These are phyloP conservation scores for Charaxes varanes DNA, from an alignment of 1,140 invertebrate genomes.

Conservation along the genomic window DNA sequence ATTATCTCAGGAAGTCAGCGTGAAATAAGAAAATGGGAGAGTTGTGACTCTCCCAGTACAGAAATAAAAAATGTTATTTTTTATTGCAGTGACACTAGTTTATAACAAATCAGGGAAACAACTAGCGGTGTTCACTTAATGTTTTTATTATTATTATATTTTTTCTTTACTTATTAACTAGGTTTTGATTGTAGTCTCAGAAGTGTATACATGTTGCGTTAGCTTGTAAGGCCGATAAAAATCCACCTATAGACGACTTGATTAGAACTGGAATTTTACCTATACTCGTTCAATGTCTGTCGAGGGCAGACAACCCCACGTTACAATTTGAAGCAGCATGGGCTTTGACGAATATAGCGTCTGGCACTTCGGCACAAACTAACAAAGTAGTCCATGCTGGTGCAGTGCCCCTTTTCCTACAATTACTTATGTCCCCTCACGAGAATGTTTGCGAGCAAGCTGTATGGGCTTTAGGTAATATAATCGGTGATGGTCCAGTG, in stretches of 20 bases:
- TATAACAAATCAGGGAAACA: too few relatives aligned
- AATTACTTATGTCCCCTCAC: constrained; percentile 92
- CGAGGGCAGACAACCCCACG: constrained; percentile 89
- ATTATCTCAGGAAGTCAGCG: too few relatives aligned
- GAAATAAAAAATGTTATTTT: too few relatives aligned
- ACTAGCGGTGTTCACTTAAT: too few relatives aligned
- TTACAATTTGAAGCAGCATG: constrained; percentile 99
- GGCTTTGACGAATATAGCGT: constrained; percentile 99
- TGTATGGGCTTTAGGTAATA: constrained; percentile 98
- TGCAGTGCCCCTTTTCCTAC: constrained; percentile 95
- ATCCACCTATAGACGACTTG: constrained; percentile 98
- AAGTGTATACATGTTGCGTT: too few relatives aligned
- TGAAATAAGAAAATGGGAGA: too few relatives aligned
- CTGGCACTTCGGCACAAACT: constrained; percentile 96
- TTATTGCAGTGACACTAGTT: too few relatives aligned
- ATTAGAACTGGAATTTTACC: constrained; percentile 96
- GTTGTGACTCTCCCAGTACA: too few relatives aligned
- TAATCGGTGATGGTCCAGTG: constrained; percentile 93
- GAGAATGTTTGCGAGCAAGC: constrained; percentile 99
- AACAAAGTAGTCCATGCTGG: constrained; percentile 95
- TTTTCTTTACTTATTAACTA: too few relatives aligned
- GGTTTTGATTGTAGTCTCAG: too few relatives aligned
- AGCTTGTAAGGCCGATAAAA: too few relatives aligned
- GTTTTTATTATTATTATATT: too few relatives aligned
- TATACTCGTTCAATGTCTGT: constrained; percentile 92